phyloP scores from a whole-genome alignment of 2,888 invertebrate genomes.

The Meiosimyza platycephala region DNA sequence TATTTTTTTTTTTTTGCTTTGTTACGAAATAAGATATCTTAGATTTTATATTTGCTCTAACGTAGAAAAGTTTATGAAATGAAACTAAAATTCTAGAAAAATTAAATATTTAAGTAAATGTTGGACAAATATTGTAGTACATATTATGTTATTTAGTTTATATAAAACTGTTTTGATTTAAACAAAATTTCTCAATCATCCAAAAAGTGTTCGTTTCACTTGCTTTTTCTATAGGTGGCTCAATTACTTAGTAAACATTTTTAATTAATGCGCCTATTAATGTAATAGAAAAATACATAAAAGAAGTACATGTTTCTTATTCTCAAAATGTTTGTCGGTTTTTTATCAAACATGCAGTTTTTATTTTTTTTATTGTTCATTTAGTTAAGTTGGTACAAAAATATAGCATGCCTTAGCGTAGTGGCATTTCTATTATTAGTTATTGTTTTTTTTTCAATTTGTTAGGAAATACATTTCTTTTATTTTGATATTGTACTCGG shows the following conservation, averaged over 20 bases:
- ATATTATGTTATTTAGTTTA: constrained; percentile 33
- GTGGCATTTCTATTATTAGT: constrained; percentile 13
- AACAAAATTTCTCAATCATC: background rate
- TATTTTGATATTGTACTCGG: no score
- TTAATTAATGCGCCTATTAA: constrained; percentile 44
- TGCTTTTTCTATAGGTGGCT: background rate
- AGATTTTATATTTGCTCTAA: background rate
- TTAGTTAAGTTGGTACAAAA: background rate
- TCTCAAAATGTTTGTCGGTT: background rate
- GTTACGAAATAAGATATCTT: constrained; percentile 9
- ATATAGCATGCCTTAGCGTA: constrained; percentile 33
- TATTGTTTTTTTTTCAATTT: constrained; percentile 19
- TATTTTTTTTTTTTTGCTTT: background rate
- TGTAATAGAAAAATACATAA: constrained; percentile 42
- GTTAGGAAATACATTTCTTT: background rate
- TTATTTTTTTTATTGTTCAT: background rate
- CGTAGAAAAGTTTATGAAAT: background rate
- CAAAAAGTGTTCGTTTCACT: constrained; percentile 6
- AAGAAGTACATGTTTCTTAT: background rate
- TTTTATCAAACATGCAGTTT: background rate
- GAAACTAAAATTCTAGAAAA: background rate
- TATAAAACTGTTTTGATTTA: constrained; percentile 21
- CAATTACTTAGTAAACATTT: constrained; percentile 25
- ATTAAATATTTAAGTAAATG: constrained; percentile 6
- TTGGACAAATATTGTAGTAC: constrained; percentile 33